These are phyloP conservation scores for Pimpla rufipes DNA, from an alignment of 2,888 invertebrate species.

Conservation along the genomic window DNA sequence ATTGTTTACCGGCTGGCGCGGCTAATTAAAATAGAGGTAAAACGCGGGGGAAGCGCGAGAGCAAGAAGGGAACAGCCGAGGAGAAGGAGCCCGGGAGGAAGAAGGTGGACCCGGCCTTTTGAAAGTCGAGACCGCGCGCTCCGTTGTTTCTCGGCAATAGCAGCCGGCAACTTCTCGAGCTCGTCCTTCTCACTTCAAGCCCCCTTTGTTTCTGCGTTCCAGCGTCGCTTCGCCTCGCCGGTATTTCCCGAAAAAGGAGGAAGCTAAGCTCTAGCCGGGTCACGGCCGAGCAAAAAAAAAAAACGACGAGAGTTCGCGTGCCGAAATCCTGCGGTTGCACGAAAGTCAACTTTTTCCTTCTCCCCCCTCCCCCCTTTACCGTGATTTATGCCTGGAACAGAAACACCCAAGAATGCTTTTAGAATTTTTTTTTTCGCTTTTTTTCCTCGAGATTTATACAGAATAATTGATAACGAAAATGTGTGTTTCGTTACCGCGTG, in stretches of 20 bases:
- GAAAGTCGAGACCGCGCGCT: constrained; percentile 46
- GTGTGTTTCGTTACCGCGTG: constrained; percentile 4
- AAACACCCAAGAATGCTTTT: constrained; percentile 17
- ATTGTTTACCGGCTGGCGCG: constrained; percentile 60
- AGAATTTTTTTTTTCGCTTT: not conserved
- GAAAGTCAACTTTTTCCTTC: constrained; percentile 37
- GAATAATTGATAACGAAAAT: constrained; percentile 21
- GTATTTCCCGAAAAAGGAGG: constrained; percentile 39
- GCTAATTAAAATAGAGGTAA: constrained; percentile 63
- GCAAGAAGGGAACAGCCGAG: constrained; percentile 30
- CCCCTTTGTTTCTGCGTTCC: constrained; percentile 32
- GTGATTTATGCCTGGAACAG: constrained; percentile 36
- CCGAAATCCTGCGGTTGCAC: constrained; percentile 35
- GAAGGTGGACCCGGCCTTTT: constrained; percentile 48
- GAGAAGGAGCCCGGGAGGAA: constrained; percentile 2
- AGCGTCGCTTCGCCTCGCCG: constrained; percentile 17
- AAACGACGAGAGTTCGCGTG: constrained; percentile 44
- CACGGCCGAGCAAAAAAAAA: constrained; percentile 31
- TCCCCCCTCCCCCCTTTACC: not conserved
- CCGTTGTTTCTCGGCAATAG: constrained; percentile 54
- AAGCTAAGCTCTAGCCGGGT: constrained; percentile 47
- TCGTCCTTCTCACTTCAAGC: constrained; percentile 26
- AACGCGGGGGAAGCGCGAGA: constrained; percentile 42
- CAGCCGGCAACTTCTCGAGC: constrained; percentile 55
- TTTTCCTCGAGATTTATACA: not conserved